phyloP scores from a whole-genome alignment of 2,888 invertebrate species.

The Tinea trinotella region DNA sequence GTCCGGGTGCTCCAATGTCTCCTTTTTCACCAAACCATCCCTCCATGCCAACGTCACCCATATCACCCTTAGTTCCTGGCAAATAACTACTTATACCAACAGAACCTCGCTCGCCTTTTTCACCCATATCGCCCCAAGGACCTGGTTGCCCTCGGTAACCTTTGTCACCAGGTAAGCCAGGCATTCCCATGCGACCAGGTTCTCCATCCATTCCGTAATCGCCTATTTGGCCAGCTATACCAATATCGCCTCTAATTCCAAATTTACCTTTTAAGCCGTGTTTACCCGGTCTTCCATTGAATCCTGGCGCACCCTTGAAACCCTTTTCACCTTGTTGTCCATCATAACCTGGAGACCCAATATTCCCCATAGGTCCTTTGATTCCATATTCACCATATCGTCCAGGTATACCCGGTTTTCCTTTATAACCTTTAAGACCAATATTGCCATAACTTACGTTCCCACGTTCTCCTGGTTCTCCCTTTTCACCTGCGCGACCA shows the following conservation, averaged over 20 bases:
- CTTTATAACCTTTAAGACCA: constrained; percentile 76
- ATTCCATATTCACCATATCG: constrained; percentile 59
- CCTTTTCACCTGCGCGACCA: constrained; percentile 73
- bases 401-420: constrained; percentile 70
- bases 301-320: constrained; percentile 67
- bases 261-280: constrained; percentile 69
- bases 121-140: constrained; percentile 60
- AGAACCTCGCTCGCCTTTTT: constrained; percentile 62
- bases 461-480: constrained; percentile 63
- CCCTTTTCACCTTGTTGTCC: constrained; percentile 69
- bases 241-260: constrained; percentile 47
- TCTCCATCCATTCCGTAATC: constrained; percentile 46
- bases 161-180: constrained; percentile 68
- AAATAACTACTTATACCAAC: constrained; percentile 33
- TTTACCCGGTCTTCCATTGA: constrained; percentile 70
- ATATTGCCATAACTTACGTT: constrained; percentile 66
- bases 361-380: constrained; percentile 71
- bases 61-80: constrained; percentile 57
- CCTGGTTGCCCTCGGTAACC: constrained; percentile 67
- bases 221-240: constrained; percentile 47
- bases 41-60: constrained; percentile 70
- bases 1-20: constrained; percentile 69
- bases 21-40: constrained; percentile 73
- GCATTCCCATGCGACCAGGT: constrained; percentile 62
- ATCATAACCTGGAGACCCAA: constrained; percentile 60